phyloP scores from a whole-genome alignment of 2,888 invertebrate species.

The Macropis europaea region DNA sequence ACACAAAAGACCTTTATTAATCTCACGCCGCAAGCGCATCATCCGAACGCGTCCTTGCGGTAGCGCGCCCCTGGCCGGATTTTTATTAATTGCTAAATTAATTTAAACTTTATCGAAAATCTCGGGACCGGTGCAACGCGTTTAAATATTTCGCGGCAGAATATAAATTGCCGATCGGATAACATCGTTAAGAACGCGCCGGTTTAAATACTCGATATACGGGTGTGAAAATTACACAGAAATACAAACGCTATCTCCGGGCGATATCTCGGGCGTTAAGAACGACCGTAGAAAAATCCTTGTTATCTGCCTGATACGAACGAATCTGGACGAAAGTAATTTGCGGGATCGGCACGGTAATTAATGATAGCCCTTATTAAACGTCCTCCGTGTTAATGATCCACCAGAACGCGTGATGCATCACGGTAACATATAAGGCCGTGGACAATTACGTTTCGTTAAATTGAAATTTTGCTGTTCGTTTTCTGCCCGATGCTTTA shows the following conservation, averaged over 20 bases:
- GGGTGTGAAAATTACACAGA: constrained; percentile 32
- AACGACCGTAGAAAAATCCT: constrained; percentile 32
- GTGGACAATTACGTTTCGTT: constrained; percentile 66
- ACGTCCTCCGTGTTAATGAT: constrained; percentile 70
- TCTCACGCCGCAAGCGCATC: too few species aligned
- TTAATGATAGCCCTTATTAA: constrained; percentile 72
- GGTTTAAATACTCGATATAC: not conserved
- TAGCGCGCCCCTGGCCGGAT: not conserved
- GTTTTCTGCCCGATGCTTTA: constrained; percentile 40
- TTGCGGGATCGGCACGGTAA: constrained; percentile 36
- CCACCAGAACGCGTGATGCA: constrained; percentile 60
- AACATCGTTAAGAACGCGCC: constrained; percentile 9
- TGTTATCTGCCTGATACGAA: constrained; percentile 6
- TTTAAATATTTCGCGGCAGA: not conserved
- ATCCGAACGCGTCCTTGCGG: too few species aligned
- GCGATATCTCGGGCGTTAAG: constrained; percentile 20
- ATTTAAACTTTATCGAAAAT: constrained; percentile 1
- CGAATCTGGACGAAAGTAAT: constrained; percentile 33
- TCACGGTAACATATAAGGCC: constrained; percentile 57
- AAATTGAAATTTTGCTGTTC: constrained; percentile 73
- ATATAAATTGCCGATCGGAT: constrained; percentile 15
- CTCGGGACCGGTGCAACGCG: not conserved
- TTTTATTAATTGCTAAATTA: constrained; percentile 27
- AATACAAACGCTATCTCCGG: constrained; percentile 24
- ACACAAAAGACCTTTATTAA: too few species aligned